Base-by-base conservation (phyloP, 2,113 vertebrate genomes). In the Epinephelus lanceolatus region DNA sequence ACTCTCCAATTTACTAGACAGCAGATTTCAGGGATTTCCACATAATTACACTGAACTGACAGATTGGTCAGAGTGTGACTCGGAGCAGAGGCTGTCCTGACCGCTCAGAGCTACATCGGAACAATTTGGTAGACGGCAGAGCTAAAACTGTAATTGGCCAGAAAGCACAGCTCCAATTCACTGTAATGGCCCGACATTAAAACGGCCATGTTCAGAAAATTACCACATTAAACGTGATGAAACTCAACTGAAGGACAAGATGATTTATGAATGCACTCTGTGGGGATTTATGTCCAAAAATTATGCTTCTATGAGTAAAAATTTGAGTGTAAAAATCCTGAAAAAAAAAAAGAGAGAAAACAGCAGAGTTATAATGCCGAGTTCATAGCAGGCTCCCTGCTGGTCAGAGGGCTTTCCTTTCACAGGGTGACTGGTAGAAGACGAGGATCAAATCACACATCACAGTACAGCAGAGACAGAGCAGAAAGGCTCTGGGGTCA, bases 31-130 rank as follows among this genome's bases (percentile, higher is more conserved):
- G 66, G 12, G 53, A 72, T 47, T 81, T 72, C 15, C 10, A 60
- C 53, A 55, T 73, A 14, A 76, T 81, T 88, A 56, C 66, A 85
- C 65, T 27, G 13, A 59, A 67, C 30, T 72, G 21, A 80, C 66
- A 3, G 15, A 81, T 30, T 72, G 40, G 71, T 79, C 37, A 45
- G 21, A 71, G 78, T 71, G 76, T 79, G 49, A 81, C 53, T 66
- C 3, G 14, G 56, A 85, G 63, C 55, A 57, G 61, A 5, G 65
- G 45, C 74, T 14, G 51, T 53, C 14, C 30, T 19, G 55, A 70
- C 61, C 5, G 11, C 59, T 45, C 15, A 3, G 17, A 27, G 76
- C 62, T 79, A 53, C 85, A 77, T n/a, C 49, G 56, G 60, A 63
- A 72, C 71, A 76, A 69, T 85, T 65, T 73, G n/a, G 40, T 56